Evolutionary conservation across 2,888 invertebrate species (phyloP), one percentile per base, ranked within the genome.

Genomic region (Nephrotoma guestfalica): DNA sequence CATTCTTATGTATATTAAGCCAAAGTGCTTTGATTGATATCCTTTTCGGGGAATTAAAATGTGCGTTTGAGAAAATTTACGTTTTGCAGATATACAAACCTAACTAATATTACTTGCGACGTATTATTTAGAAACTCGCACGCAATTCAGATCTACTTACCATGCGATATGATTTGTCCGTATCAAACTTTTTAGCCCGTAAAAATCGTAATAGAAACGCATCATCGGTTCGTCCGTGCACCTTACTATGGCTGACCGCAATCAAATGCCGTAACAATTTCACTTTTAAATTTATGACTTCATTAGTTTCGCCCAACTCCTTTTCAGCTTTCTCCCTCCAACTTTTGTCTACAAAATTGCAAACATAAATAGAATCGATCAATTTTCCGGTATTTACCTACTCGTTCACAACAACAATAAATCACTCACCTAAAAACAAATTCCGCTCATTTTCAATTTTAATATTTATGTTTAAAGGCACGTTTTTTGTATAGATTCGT

Each of bases 131-230:
- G 51, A 51, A 51, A 51, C 13, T 3, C 3, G 30, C 30, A 30
- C 30, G 30, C 30, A 30, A 30, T 30, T 30, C 30, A 30, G 30
- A 3, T 30, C 30, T 30, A 71, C 89, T 89, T 89, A 92, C 92
- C 91, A 92, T 92, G 86, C 90, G 90, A 88, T 92, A 92, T 13
- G 92, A 91, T 89, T 92, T 92, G 71, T 91, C 90, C 86, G 90
- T 90, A 88, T 92, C 91, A 88, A 93, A 94, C 89, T 93, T 92
- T 88, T 93, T 92, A 2, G 93, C 93, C 88, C 94, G 91, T 57
- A 94, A 90, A 89, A 94, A 94, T 88, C 93, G 91, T 86, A 93
- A 89, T 86, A 94, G 90, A 89, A 93, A 94, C 9, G 91, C 92
- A 88, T 93, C 93, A 88, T 93, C 93, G 89, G 92, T 92, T 86